Percentiles rank a stretch among this genome's conserved stretches.
These are phyloP conservation scores for Karalla daura DNA, from an alignment of 2,797 vertebrate species.

Conservation along the genomic window DNA sequence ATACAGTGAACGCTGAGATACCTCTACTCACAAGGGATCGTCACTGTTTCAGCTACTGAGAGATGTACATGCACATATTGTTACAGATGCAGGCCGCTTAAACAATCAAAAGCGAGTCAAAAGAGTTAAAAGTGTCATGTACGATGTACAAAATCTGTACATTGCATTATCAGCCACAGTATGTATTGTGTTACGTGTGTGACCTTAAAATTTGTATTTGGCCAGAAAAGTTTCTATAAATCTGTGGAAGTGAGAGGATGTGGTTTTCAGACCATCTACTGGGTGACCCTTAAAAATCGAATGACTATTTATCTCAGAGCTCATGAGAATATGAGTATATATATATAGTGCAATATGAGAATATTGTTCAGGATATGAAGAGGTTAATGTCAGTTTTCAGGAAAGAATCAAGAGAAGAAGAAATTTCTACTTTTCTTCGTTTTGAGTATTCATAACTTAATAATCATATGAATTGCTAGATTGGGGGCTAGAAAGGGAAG, in stretches of 20 bases:
- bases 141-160: not conserved
- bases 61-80: constrained; percentile 1
- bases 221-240: no score
- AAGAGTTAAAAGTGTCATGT: not conserved
- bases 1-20: constrained; percentile 11
- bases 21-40: constrained; percentile 7
- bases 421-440: not conserved
- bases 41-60: constrained; percentile 1
- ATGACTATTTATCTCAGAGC: no score
- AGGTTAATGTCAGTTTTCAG: no score
- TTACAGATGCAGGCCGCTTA: not conserved
- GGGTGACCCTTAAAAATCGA: no score
- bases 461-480: not conserved
- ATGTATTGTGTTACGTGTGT: no score
- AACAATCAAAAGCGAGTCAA: constrained; percentile 6
- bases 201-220: no score
- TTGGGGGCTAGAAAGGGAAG: not conserved
- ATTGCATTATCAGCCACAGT: not conserved
- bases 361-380: no score
- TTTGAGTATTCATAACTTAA: not conserved
- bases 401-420: no score
- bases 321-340: no score
- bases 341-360: no score
- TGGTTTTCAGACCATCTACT: no score
- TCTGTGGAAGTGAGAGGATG: no score